Conservation (phyloP, 2,113 vertebrate genomes). For the Serinus canaria region DNA sequence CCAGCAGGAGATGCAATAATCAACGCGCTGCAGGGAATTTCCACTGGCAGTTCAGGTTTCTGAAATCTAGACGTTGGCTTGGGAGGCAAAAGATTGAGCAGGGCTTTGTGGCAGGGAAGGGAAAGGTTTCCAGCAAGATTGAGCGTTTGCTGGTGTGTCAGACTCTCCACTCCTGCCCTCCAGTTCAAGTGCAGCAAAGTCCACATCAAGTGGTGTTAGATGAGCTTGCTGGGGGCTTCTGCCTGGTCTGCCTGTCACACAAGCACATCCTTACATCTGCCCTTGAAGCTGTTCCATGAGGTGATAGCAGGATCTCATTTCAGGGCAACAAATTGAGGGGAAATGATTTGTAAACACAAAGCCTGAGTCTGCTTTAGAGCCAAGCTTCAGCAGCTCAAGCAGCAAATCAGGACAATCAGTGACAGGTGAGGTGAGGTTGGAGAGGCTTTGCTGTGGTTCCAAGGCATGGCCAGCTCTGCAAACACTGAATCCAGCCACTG, state of each 20-base stretch:
- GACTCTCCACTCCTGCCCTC: constrained; percentile 47
- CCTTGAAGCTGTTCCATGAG: constrained; percentile 55
- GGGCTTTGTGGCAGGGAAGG: constrained; percentile 52
- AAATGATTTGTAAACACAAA: constrained; percentile 62
- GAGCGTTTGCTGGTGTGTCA: constrained; percentile 12
- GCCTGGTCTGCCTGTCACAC: constrained; percentile 46
- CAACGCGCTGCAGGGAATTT: constrained; percentile 72
- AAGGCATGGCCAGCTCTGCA: neutral
- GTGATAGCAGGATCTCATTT: constrained; percentile 61
- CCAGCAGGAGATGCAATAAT: constrained; percentile 73
- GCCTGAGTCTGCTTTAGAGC: constrained; percentile 45
- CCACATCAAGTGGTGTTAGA: neutral
- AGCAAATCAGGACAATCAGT: neutral
- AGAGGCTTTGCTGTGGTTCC: neutral
- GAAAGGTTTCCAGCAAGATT: constrained; percentile 9
- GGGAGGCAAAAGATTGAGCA: constrained; percentile 66
- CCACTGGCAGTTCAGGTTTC: constrained; percentile 75
- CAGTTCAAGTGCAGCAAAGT: constrained; percentile 33
- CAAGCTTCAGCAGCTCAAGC: constrained; percentile 24
- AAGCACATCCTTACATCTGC: constrained; percentile 40
- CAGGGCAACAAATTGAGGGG: constrained; percentile 54
- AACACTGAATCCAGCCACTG: accelerated
- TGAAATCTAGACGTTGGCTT: constrained; percentile 73
- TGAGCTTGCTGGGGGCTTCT: constrained; percentile 36
- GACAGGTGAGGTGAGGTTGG: neutral